phyloP scores from a whole-genome alignment of 2,888 invertebrate species.

The Diabrotica balteata region DNA sequence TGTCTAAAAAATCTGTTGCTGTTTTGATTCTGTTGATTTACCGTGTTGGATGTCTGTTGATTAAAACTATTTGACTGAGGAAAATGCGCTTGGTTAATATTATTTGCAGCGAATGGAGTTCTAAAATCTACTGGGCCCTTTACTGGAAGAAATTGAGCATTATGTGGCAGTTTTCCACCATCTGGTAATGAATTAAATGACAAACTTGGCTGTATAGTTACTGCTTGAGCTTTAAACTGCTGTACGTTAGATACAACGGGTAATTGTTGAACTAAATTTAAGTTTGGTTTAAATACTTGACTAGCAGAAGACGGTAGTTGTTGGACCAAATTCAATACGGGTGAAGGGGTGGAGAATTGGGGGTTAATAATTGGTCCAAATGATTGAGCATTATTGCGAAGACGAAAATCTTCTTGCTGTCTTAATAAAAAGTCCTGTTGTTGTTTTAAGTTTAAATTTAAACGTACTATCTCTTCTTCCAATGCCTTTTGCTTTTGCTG shows the following conservation, averaged over 20 bases:
- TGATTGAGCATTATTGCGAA: slow-evolving; percentile 57
- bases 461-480: slow-evolving; percentile 72
- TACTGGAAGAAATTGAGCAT: slow-evolving; percentile 56
- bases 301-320: slow-evolving; percentile 10
- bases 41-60: slow-evolving; percentile 27
- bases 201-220: slow-evolving; percentile 65
- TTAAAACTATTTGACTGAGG: slow-evolving; percentile 24
- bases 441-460: slow-evolving; percentile 65
- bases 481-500: slow-evolving; percentile 68
- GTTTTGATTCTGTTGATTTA: slow-evolving; percentile 26
- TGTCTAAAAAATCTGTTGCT: slow-evolving; percentile 54
- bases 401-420: slow-evolving; percentile 63
- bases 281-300: no score
- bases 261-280: no score
- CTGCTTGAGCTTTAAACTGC: slow-evolving; percentile 10
- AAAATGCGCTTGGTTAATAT: slow-evolving; percentile 33
- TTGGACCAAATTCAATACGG: slow-evolving; percentile 16
- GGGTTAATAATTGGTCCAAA: slow-evolving; percentile 45
- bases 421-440: slow-evolving; percentile 54
- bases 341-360: slow-evolving; percentile 9
- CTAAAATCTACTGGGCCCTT: slow-evolving; percentile 53
- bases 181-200: slow-evolving; percentile 54
- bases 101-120: slow-evolving; percentile 39
- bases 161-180: slow-evolving; percentile 54
- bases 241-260: neutral